Percentiles rank a stretch among this genome's conserved stretches.
Evolutionary conservation across 2,888 invertebrate genomes (phyloP).

Genomic region (Embidobia sp.): DNA sequence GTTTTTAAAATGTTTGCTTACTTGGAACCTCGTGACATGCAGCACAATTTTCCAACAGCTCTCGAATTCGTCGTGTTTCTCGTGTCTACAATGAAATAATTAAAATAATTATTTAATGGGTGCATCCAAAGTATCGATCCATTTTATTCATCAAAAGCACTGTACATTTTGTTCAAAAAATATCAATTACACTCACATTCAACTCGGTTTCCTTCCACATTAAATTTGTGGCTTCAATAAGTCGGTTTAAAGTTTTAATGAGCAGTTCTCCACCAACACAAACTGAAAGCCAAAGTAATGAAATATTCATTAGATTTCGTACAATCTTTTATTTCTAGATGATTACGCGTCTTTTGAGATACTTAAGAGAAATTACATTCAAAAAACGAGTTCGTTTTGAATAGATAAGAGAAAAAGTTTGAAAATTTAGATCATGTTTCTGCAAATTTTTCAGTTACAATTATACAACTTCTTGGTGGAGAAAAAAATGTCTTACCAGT

Average conservation of each 20-base stretch:
- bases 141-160: too few species aligned
- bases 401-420: too few species aligned
- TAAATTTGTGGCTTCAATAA: constrained; percentile 86
- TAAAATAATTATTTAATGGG: background rate
- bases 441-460: too few species aligned
- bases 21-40: constrained; percentile 82
- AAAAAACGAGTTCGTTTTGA: too few species aligned
- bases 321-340: too few species aligned
- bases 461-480: too few species aligned
- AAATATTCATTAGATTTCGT: too few species aligned
- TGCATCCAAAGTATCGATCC: too few species aligned
- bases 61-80: constrained; percentile 87
- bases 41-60: constrained; percentile 90
- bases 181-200: constrained; percentile 76
- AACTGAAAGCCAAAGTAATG: constrained; percentile 67
- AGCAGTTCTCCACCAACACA: constrained; percentile 83
- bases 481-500: constrained; percentile 28
- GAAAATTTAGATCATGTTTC: too few species aligned
- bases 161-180: too few species aligned
- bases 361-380: too few species aligned
- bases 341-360: too few species aligned
- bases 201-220: constrained; percentile 87
- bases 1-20: constrained; percentile 64
- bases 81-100: constrained; percentile 79
- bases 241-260: constrained; percentile 86